Base-by-base conservation (phyloP, 2,888 invertebrate genomes). In the Lissocephala sabroskyi region DNA sequence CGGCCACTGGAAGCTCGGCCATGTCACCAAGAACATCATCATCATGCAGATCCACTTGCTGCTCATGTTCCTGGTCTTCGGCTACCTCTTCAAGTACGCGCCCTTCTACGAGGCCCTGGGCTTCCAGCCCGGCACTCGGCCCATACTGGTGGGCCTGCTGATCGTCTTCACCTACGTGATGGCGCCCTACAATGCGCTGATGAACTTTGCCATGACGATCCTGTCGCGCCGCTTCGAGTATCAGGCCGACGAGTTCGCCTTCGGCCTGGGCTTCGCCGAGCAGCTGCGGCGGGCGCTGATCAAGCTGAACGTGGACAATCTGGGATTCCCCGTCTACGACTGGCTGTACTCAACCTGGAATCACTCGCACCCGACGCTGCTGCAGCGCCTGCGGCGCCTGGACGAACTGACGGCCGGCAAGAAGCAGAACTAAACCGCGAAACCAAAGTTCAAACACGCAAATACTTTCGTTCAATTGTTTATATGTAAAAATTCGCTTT, bases 1-100 rank as follows among this genome's bases (percentile, higher is more conserved):
- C 37, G 98, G 98, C 0, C 98, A 99, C 80, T 99, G 98, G 98
- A 93, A 94, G 71, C 89, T 93, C 52, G 95, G 90, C 65, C 99
- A 99, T 83, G 91, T 93, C 23, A 87, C 92, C 40, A 95, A 95
- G 79, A 94, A 95, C 67, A 89, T 97, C 49, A 80, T 92, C 35
- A 89, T 97, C 19, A 91, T 92, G 82, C 94, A 97, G 88, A 88
- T 93, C 0, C 91, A 91, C 77, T 82, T 91, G 40, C 85, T 91
- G 39, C 82, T 91, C 1, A 86, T 91, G 61, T 91, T 91, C 62
- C 85, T 87, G 16, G 89, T 89, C 10, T 91, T 92, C 82, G 89
- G 90, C 3, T 82, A 88, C 18, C 84, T 90, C 62, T 91, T 92
- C 64, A 88, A 88, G 65, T 90, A 87, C 74, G 87, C 88, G 1